Evolutionary conservation across 2,113 vertebrate genomes (phyloP), one percentile per base, ranked within the genome.

Genomic region (Pomatorhinus ruficollis): DNA sequence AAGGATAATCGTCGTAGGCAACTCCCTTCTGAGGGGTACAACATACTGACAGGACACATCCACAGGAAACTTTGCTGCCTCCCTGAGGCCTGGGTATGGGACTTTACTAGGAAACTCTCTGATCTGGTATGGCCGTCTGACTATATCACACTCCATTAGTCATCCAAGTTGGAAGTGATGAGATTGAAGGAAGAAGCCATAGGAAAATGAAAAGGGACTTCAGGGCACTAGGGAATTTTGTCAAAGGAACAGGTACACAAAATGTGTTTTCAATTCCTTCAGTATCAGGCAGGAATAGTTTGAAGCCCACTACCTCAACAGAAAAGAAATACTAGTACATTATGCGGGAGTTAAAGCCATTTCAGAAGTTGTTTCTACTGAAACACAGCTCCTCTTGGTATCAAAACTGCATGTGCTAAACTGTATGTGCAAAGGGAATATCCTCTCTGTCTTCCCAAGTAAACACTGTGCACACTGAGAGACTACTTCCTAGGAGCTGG

Each of bases 1-100:
- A 64, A 57, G 12, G 10, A 27, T 6, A 49, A 23, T 37, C 0
- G 0, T 28, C 2, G 0, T 7, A 37, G 21, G 12, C 14, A 42
- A 7, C 10, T 44, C 44, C 15, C 22, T 31, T 57, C 22, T 57
- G 25, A 72, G 50, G 17, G 27, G 17, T 7, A 24, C 33, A 31
- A 5, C 6, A 4, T 37, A 31, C 31, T 42, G 22, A 28, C 5
- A 19, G 35, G 44, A 44, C 31, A 24, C 6, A 52, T 13, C 22
- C 37, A 27, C 10, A 44, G 18, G 27, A n/a, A 57, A 15, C 2
- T 37, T 81, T 81, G 7, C 27, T 52, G 22, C 22, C 33, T 68
- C 6, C 18, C 4, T 77, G 27, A 35, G 33, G 11, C 2, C 7
- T 13, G 24, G 5, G 5, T 44, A 31, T 27, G 27, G 37, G 25